Conservation (phyloP, 2,797 vertebrate species). For the Hydrolagus colliei region DNA sequence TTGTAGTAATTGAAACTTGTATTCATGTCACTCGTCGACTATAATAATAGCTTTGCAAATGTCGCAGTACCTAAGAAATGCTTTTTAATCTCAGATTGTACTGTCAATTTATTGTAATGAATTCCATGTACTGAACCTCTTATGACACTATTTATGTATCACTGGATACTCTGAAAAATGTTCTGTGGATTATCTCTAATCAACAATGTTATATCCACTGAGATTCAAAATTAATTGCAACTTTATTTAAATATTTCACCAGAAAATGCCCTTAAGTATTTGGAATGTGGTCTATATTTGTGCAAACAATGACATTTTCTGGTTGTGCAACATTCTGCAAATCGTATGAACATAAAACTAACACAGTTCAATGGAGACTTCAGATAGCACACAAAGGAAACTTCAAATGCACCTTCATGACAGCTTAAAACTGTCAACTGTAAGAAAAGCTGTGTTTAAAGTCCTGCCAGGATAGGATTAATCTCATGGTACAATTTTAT, state of each 20-base stretch:
- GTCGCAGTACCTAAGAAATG: slow-evolving; percentile 11
- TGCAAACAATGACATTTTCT: not conserved
- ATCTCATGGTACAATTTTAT: too few species aligned
- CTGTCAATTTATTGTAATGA: slow-evolving; percentile 16
- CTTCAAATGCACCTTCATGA: slow-evolving; percentile 1
- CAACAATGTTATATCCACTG: not conserved
- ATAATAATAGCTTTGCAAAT: not conserved
- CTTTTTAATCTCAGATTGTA: slow-evolving; percentile 1
- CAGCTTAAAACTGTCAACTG: not conserved
- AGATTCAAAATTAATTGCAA: not conserved
- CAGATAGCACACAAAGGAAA: not conserved
- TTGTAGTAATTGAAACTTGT: not conserved
- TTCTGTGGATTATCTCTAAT: not conserved
- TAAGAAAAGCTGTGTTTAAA: not conserved
- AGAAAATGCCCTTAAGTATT: slow-evolving; percentile 5
- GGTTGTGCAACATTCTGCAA: not conserved
- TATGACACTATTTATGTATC: not conserved
- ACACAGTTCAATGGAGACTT: not conserved
- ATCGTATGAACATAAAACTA: not conserved
- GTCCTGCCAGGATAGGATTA: not conserved
- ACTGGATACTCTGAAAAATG: not conserved
- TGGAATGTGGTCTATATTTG: not conserved
- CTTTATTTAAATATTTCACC: not conserved
- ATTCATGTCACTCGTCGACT: slow-evolving; percentile 10
- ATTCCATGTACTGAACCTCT: not conserved